phyloP scores from a whole-genome alignment of 2,888 invertebrate species.

The Pollenia griseotomentosa region DNA sequence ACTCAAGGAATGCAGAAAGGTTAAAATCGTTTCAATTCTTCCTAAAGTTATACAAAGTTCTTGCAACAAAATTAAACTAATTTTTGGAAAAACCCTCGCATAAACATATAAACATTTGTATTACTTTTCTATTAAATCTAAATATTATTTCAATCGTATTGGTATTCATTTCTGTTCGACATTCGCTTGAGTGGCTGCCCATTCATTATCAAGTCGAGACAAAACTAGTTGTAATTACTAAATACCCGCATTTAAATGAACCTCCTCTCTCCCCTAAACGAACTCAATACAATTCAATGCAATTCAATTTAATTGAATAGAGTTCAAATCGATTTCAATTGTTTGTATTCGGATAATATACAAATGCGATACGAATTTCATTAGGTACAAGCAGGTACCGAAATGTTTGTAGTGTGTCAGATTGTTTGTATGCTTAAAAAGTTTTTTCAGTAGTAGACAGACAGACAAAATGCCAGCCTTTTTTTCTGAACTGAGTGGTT shows the following conservation, averaged over 20 bases:
- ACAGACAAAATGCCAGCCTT: not conserved
- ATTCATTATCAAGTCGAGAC: slow-evolving; percentile 16
- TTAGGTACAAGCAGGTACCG: not conserved
- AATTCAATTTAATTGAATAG: slow-evolving; percentile 18
- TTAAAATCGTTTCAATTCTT: too few relatives aligned
- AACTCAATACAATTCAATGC: not conserved
- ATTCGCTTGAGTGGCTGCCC: slow-evolving; percentile 20
- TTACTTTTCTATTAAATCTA: slow-evolving; percentile 53
- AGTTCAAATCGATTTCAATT: slow-evolving; percentile 60
- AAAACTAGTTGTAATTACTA: slow-evolving; percentile 18
- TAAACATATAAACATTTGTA: slow-evolving; percentile 41
- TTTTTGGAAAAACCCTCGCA: slow-evolving; percentile 24
- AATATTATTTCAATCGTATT: slow-evolving; percentile 25
- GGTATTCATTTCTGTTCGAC: slow-evolving; percentile 13
- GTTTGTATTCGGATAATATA: slow-evolving; percentile 21
- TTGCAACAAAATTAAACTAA: not conserved
- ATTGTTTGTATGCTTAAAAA: slow-evolving; percentile 1
- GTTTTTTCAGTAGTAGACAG: not conserved
- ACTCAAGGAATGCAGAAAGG: too few relatives aligned
- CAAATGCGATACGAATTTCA: not conserved
- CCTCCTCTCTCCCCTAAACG: not conserved
- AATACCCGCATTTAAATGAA: slow-evolving; percentile 34
- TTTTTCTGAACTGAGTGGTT: slow-evolving; percentile 57
- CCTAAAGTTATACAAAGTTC: too few relatives aligned
- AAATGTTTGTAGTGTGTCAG: slow-evolving; percentile 1